Evolutionary conservation across 2,888 invertebrate species (phyloP).

Genomic region (Pseudolycoriella hygida): DNA sequence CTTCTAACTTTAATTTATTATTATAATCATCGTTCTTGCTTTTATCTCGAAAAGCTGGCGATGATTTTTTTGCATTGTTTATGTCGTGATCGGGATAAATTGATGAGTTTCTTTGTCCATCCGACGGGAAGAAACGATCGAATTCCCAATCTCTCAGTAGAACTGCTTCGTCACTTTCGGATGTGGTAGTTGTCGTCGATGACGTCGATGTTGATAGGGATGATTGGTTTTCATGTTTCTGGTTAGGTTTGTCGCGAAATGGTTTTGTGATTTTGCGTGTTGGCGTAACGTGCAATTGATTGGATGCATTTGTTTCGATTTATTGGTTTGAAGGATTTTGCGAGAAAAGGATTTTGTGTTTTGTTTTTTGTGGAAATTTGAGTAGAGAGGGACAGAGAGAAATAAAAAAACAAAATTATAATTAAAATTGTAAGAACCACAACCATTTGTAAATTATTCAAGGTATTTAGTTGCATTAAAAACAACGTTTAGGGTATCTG

Average conservation of each 20-base stretch:
- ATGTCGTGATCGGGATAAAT: conserved; percentile 30
- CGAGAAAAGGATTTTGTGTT: background rate
- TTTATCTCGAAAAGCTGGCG: background rate
- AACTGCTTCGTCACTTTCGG: conserved; percentile 58
- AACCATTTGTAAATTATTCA: conserved; percentile 26
- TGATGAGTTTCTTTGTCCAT: conserved; percentile 23
- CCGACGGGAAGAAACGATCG: conserved; percentile 61
- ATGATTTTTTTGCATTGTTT: conserved; percentile 26
- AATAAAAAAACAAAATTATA: conserved; percentile 17
- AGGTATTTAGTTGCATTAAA: background rate
- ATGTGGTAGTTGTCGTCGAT: conserved; percentile 16
- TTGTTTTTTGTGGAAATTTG: conserved; percentile 5
- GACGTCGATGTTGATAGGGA: conserved; percentile 10
- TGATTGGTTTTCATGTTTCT: conserved; percentile 4
- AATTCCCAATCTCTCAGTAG: conserved; percentile 77
- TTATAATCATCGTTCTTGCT: conserved; percentile 11
- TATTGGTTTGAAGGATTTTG: background rate
- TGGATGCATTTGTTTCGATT: background rate
- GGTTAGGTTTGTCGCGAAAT: too few relatives aligned
- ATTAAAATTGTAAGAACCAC: conserved; percentile 22
- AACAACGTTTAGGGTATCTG: background rate
- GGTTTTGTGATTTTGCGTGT: background rate
- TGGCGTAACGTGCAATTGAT: background rate
- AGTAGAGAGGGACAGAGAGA: conserved; percentile 16
- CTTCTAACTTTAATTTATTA: conserved; percentile 13